Base-by-base conservation (phyloP, 2,113 vertebrate genomes). In the Xenopus borealis region DNA sequence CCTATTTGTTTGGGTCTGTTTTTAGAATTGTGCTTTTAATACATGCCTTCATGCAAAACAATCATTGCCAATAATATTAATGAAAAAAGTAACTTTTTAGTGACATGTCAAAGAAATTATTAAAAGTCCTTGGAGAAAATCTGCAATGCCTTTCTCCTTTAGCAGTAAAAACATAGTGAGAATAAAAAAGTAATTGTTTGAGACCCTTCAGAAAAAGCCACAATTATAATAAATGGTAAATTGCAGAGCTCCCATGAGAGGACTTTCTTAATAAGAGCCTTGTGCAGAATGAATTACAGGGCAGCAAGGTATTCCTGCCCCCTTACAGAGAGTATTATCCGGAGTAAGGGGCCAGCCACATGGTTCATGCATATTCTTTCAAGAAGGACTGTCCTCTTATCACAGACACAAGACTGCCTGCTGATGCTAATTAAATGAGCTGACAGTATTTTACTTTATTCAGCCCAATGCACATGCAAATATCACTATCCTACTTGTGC, bases 391-490 rank as follows among this genome's bases (percentile, higher is more conserved):
- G 23, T 7, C 52, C 67, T 69, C 59, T 27, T 76, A 55, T 76
- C 65, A 62, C 59, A 40, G 47, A 69, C 66, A 62, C 66, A 30
- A 19, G 62, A n/a, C 62, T 58, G 62, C 58, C 73, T 69, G 57
- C 57, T 76, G 73, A 23, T 40, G 73, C 58, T 55, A 62, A 62
- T 69, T 76, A 76, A 53, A 63, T 62, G 66, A 27, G 23, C 23
- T 27, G 23, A 46, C 62, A 76, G 45, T 69, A 23, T 55, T 76
- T 76, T 45, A 69, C 73, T 66, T 69, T 44, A 14, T 55, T 63
- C 13, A 69, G 12, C 40, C 61, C 44, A 76, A 76, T 61, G 66
- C 58, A 76, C 66, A 76, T 69, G 73, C 66, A 53, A 40, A 40
- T 66, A 18, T 66, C 47, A 72, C 18, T 27, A 12, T 61, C 20